Percentiles rank a stretch among this genome's conserved stretches.
Conservation (phyloP, 2,888 invertebrate species). For the Cataglyphis livida region DNA sequence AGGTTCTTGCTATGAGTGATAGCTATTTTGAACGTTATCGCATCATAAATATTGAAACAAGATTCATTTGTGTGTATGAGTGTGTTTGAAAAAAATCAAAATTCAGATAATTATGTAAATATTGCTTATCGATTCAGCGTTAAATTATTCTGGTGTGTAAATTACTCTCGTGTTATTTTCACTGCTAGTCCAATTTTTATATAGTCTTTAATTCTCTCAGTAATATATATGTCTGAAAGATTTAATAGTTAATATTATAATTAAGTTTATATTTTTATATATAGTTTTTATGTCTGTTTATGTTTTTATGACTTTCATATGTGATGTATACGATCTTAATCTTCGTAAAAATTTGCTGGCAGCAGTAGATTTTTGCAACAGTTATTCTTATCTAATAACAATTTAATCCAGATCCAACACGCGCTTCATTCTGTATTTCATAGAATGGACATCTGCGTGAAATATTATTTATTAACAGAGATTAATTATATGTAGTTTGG, state of each 20-base stretch:
- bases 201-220: background rate
- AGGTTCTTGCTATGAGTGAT: background rate
- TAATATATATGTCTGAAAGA: background rate
- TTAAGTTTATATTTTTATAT: too few species aligned
- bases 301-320: background rate
- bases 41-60: background rate
- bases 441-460: constrained; percentile 4
- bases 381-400: constrained; percentile 30
- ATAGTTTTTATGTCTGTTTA: background rate
- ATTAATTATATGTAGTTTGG: background rate
- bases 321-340: background rate
- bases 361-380: constrained; percentile 10
- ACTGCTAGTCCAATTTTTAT: too few species aligned
- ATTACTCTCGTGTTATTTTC: background rate
- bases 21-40: constrained; percentile 4
- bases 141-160: background rate
- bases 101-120: background rate
- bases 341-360: constrained; percentile 13
- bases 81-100: background rate
- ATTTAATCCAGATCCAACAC: constrained; percentile 24
- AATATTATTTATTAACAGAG: background rate
- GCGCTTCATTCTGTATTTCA: background rate
- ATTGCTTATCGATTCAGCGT: constrained; percentile 22
- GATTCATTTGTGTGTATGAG: background rate
- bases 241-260: constrained; percentile 4